These are phyloP conservation scores for Crotalus tigris DNA, from an alignment of 2,113 vertebrate species.

Conservation along the genomic window DNA sequence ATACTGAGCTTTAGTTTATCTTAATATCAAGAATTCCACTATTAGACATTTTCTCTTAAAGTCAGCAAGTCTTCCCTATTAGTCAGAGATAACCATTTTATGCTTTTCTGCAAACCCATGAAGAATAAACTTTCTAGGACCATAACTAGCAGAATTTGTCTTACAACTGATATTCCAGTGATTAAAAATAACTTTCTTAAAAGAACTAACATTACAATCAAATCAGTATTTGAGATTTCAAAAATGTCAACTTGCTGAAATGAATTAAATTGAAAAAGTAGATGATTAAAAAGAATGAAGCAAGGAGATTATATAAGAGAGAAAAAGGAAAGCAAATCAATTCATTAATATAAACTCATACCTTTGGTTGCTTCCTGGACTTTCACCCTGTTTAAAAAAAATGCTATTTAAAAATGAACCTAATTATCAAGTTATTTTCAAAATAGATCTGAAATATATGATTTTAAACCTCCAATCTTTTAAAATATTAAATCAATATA, in stretches of 20 bases:
- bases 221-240: not conserved
- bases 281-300: not conserved
- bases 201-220: not conserved
- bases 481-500: not conserved
- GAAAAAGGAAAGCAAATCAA: not conserved
- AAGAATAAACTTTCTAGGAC: not conserved
- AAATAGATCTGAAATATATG: not conserved
- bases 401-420: not conserved
- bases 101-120: not conserved
- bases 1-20: not conserved
- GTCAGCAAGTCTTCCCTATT: not conserved
- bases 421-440: conserved; percentile 6
- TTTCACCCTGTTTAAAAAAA: conserved; percentile 70
- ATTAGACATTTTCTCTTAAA: not conserved
- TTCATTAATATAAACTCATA: conserved; percentile 49
- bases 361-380: conserved; percentile 78
- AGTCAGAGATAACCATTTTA: not conserved
- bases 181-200: not conserved
- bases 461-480: not conserved
- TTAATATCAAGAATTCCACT: not conserved
- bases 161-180: not conserved
- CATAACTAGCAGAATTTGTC: not conserved
- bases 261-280: not conserved
- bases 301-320: not conserved
- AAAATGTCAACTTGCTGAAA: not conserved